A percentile compares a stretch with the other conserved stretches of the same genome.
phyloP scores from a whole-genome alignment of 2,888 invertebrate species.

The Aphrophora alni region DNA sequence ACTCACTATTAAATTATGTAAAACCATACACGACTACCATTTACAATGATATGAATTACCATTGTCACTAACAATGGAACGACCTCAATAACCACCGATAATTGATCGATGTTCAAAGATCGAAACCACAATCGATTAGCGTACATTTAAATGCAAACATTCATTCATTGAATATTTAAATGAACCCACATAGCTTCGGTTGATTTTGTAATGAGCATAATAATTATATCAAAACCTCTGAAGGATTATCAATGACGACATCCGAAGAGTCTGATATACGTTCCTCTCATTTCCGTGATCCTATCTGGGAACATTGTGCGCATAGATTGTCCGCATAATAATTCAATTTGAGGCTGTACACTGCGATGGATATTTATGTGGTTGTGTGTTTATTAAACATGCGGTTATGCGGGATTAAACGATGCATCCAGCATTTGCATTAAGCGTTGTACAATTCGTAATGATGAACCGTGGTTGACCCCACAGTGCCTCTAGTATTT shows the following conservation, averaged over 20 bases:
- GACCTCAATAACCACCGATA: background rate
- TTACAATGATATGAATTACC: background rate
- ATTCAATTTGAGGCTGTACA: background rate
- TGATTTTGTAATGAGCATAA: background rate
- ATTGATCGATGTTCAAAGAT: background rate
- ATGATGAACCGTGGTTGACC: background rate
- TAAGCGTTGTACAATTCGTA: background rate
- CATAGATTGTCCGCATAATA: background rate
- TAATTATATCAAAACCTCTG: background rate
- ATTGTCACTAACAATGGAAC: background rate
- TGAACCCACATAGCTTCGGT: background rate
- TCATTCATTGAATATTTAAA: background rate
- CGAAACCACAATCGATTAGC: background rate
- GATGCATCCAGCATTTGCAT: background rate
- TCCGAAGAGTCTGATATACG: background rate
- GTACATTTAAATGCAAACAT: background rate
- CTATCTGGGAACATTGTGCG: background rate
- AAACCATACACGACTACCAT: background rate
- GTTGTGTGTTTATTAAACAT: background rate
- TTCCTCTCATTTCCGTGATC: background rate
- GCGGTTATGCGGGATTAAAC: background rate
- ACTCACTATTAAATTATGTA: background rate
- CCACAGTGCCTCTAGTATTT: background rate
- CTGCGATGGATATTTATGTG: background rate
- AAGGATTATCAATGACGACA: background rate